phyloP scores from a whole-genome alignment of 2,797 vertebrate species.

The Myripristis murdjan region DNA sequence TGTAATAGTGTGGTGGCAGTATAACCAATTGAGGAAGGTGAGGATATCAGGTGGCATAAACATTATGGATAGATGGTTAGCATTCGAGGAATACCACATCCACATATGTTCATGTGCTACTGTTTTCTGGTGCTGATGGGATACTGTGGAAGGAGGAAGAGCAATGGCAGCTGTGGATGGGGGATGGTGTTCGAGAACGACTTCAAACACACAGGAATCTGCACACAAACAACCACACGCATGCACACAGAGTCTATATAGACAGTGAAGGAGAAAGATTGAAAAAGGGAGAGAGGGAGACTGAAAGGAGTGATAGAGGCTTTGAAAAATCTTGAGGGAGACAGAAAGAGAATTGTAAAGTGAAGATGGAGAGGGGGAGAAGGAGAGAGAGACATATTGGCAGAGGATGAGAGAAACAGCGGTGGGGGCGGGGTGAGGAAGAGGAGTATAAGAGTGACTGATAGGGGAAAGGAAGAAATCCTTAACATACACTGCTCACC shows the following conservation, averaged over 20 bases:
- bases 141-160: conserved; percentile 17
- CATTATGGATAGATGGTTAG: conserved; percentile 12
- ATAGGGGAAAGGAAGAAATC: conserved; percentile 80
- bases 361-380: conserved; percentile 60
- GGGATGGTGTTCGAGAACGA: conserved; percentile 3
- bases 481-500: conserved; percentile 83
- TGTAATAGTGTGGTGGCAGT: not conserved
- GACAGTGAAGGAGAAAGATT: conserved; percentile 21
- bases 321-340: conserved; percentile 76
- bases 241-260: conserved; percentile 24
- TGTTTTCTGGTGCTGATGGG: conserved; percentile 32
- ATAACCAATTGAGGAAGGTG: conserved; percentile 1
- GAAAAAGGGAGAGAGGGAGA: conserved; percentile 51
- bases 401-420: conserved; percentile 74
- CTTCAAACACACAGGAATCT: conserved; percentile 33
- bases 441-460: conserved; percentile 72
- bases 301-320: conserved; percentile 59
- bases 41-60: not conserved
- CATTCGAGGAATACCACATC: not conserved
- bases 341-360: conserved; percentile 79
- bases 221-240: conserved; percentile 36
- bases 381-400: conserved; percentile 66
- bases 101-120: not conserved
- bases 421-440: conserved; percentile 54
- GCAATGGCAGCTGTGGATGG: conserved; percentile 5